Base-by-base conservation (phyloP, 2,113 vertebrate genomes). In the Uropsilus gracilis region DNA sequence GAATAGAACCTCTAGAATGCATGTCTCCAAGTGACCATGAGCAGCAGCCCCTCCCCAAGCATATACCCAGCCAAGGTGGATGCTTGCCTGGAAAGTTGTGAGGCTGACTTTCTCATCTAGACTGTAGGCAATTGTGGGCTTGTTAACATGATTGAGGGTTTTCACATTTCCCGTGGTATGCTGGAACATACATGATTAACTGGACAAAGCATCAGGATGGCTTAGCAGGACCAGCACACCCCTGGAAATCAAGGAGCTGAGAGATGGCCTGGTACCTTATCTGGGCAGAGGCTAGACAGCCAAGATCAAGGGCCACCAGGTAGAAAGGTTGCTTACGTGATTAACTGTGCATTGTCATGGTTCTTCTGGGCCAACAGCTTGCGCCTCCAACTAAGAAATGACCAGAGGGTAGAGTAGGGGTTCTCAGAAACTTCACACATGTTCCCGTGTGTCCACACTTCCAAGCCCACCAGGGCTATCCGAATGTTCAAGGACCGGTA, bases 341-440 rank as follows among this genome's bases (percentile, higher is more conserved):
- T 98, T 44, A 99, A 98, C n/a, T 99, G 99, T 83, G 99, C 99
- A 1, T 99, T 99, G 98, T 99, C 99, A 0, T 99, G 99, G 61
- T 98, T 99, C 81, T 99, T 99, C 66, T 85, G 68, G 55, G n/a
- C 32, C 13, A 99, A 98, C 86, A 99, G 98, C 97, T 98, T 99
- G 94, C 99, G 98, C 28, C 99, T 99, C 99, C 99, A 99, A 75
- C 98, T 98, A 87, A 99, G 98, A 97, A 99, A 99, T 0, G 98
- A 98, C 76, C 98, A 99, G 95, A 99, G 98, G 10, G 99, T 99
- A 91, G 98, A 99, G 97, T 99, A 99, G 0, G 99, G 99, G 93
- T 99, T 99, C 83, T 99, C 98, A 0, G 98, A 98, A 63, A 99
- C 98, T 10, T 95, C 98, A 81, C 99, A 99, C 98, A 98, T 97